These are phyloP conservation scores for Hirtodrosophila histrioides DNA, from an alignment of 2,888 invertebrate species.

Conservation along the genomic window DNA sequence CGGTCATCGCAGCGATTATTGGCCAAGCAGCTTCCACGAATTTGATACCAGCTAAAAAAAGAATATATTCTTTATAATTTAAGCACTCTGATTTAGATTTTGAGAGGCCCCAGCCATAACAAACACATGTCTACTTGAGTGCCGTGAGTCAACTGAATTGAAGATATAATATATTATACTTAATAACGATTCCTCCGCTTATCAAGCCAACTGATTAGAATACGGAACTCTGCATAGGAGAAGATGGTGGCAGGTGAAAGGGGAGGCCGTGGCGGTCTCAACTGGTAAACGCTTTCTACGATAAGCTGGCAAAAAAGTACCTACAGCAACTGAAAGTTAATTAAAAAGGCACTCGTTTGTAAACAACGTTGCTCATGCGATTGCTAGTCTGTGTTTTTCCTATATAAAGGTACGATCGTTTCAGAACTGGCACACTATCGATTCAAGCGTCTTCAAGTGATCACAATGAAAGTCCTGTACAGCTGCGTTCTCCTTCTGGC, in stretches of 20 bases:
- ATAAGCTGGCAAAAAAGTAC: constrained; percentile 40
- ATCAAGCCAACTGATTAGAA: constrained; percentile 42
- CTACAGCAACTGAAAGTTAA: constrained; percentile 42
- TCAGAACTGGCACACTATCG: constrained; percentile 9
- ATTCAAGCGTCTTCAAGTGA: constrained; percentile 21
- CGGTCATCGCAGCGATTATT: constrained; percentile 18
- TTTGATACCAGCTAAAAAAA: constrained; percentile 1
- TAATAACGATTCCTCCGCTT: constrained; percentile 34
- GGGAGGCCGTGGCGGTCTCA: background rate
- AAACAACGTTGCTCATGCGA: constrained; percentile 27
- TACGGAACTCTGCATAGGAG: background rate
- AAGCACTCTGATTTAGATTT: constrained; percentile 26
- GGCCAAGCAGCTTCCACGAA: constrained; percentile 35
- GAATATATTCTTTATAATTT: constrained; percentile 28
- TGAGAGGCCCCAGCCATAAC: too few relatives aligned
- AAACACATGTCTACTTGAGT: background rate
- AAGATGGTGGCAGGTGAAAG: background rate
- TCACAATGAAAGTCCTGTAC: constrained; percentile 59
- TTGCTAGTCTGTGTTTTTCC: background rate
- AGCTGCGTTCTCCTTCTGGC: constrained; percentile 60
- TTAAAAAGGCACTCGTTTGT: constrained; percentile 45
- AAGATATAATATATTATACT: constrained; percentile 38
- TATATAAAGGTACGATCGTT: constrained; percentile 41
- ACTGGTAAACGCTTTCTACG: constrained; percentile 18
- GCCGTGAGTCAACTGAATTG: constrained; percentile 45